phyloP scores from a whole-genome alignment of 2,113 vertebrate genomes.

The Syrrhaptes paradoxus region DNA sequence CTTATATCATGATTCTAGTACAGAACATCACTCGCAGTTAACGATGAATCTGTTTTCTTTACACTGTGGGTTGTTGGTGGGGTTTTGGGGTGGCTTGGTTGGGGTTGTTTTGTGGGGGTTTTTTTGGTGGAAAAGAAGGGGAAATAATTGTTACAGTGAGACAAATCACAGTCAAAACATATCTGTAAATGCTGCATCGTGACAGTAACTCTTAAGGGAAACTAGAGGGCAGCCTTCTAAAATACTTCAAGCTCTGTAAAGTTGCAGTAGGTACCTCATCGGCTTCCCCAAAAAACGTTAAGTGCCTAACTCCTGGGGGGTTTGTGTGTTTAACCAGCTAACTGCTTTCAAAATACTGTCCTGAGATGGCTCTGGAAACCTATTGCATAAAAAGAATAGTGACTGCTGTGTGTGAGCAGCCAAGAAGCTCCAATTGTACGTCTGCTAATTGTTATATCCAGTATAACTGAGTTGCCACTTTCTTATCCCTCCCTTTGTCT shows the following conservation, averaged over 20 bases:
- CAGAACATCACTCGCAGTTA: background rate
- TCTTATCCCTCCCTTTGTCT: background rate
- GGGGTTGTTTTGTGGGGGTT: no score
- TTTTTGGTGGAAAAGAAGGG: background rate
- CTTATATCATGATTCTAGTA: background rate
- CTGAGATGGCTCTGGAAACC: background rate
- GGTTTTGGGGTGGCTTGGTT: background rate
- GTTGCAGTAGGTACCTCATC: background rate
- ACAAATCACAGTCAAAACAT: background rate
- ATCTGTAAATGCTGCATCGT: fast-evolving
- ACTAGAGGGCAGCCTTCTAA: constrained; percentile 63
- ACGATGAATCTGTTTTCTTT: background rate
- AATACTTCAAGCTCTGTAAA: background rate
- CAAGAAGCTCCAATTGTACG: background rate
- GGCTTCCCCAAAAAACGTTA: background rate
- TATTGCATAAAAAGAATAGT: background rate
- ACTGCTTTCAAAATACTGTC: constrained; percentile 2
- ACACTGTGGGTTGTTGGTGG: background rate
- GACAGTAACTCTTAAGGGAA: constrained; percentile 14
- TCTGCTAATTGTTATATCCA: background rate
- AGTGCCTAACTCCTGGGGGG: background rate
- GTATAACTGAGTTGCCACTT: background rate
- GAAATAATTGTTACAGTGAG: background rate
- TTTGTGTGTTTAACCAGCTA: background rate
- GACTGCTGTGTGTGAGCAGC: background rate